Evolutionary conservation across 2,797 vertebrate genomes (phyloP).

Genomic region (Lophius americanus): DNA sequence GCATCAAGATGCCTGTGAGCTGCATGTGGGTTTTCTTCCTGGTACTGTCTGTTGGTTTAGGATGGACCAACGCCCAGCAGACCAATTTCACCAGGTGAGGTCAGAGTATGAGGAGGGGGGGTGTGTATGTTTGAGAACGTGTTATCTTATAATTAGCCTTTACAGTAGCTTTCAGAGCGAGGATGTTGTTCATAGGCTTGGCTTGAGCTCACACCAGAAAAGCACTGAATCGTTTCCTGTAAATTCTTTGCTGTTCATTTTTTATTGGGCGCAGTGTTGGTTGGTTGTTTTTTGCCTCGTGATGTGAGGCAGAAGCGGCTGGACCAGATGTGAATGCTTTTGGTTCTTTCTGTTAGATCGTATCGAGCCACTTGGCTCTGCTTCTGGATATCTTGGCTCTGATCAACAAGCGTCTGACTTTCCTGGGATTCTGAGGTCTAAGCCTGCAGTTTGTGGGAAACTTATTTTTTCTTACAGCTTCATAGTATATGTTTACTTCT

Average conservation of each 20-base stretch:
- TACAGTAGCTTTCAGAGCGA: conserved; percentile 3
- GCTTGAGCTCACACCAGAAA: neutral
- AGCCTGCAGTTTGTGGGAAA: neutral
- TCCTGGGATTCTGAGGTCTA: conserved; percentile 48
- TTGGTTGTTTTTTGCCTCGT: conserved; percentile 41
- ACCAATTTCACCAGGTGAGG: conserved; percentile 78
- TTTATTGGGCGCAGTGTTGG: conserved; percentile 34
- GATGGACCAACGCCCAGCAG: conserved; percentile 69
- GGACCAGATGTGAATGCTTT: conserved; percentile 67
- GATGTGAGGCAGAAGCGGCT: conserved; percentile 42
- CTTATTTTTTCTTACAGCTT: neutral
- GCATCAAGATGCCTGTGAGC: conserved; percentile 67
- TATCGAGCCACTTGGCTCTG: conserved; percentile 51
- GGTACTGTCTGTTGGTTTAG: conserved; percentile 64
- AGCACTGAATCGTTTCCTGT: conserved; percentile 38
- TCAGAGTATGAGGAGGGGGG: neutral
- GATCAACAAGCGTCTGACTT: conserved; percentile 39
- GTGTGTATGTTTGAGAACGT: neutral
- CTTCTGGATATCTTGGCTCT: conserved; percentile 46
- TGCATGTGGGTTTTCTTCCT: conserved; percentile 63
- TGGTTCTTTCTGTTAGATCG: conserved; percentile 59
- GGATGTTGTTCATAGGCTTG: neutral
- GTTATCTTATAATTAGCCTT: neutral
- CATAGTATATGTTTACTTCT: conserved; percentile 14
- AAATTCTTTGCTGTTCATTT: conserved; percentile 46